Evolutionary conservation across 2,113 vertebrate genomes (phyloP).

Genomic region (Ceuthmochares aereus): DNA sequence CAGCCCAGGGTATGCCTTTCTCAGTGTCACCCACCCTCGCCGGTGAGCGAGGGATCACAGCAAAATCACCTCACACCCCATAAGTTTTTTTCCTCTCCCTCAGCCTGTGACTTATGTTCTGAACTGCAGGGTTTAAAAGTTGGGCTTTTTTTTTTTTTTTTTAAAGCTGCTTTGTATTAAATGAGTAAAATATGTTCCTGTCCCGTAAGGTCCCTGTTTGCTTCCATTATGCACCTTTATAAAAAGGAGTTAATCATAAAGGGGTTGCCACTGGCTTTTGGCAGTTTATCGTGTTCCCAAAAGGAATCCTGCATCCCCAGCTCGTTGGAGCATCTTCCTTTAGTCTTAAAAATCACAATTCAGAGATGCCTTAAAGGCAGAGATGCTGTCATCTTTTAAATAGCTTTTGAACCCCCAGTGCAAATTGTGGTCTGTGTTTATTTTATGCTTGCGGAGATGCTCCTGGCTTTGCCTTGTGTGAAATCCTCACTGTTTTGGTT

Average conservation of each 20-base stretch:
- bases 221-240: constrained; percentile 12
- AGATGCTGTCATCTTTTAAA: background rate
- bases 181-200: constrained; percentile 65
- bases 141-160: too few species aligned
- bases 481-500: background rate
- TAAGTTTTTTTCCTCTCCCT: background rate
- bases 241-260: constrained; percentile 8
- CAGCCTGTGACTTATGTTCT: background rate
- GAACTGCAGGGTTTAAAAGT: background rate
- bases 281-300: background rate
- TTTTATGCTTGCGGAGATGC: background rate
- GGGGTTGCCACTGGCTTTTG: constrained; percentile 5
- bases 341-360: background rate
- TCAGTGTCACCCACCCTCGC: background rate
- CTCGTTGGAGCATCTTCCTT: background rate
- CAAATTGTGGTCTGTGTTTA: background rate
- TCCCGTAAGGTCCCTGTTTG: constrained; percentile 39
- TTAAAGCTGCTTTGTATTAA: constrained; percentile 59
- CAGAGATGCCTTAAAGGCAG: background rate
- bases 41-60: background rate
- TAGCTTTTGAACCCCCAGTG: background rate
- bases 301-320: background rate
- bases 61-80: constrained; percentile 67
- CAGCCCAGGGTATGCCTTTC: too few species aligned
- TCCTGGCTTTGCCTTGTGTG: background rate